These are phyloP conservation scores for Anabacerthia variegaticeps DNA, from an alignment of 2,797 vertebrate species.

Conservation along the genomic window DNA sequence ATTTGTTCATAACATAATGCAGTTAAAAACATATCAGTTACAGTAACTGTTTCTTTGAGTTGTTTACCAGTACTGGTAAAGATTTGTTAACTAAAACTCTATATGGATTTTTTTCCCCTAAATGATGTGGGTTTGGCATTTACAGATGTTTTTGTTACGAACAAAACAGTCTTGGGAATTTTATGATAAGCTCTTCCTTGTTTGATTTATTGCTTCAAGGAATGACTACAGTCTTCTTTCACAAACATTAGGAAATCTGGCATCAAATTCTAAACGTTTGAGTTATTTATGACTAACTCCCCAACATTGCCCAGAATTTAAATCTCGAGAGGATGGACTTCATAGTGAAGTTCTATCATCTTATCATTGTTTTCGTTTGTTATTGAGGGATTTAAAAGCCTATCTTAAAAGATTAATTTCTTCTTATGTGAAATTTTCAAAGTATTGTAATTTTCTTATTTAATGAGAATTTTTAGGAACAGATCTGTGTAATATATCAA, in stretches of 20 bases:
- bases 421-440: slow-evolving; percentile 4
- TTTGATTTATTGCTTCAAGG: slow-evolving; percentile 22
- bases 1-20: not conserved
- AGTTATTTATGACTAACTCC: slow-evolving; percentile 39
- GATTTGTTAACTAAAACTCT: not conserved
- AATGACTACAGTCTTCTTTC: not conserved
- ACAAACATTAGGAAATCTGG: slow-evolving; percentile 27
- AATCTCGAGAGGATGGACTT: not conserved
- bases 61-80: not conserved
- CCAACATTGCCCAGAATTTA: slow-evolving; percentile 3
- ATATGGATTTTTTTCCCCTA: not conserved
- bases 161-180: slow-evolving; percentile 8
- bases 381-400: slow-evolving; percentile 1
- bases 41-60: not conserved
- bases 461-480: slow-evolving; percentile 2
- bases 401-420: not conserved
- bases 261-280: not conserved
- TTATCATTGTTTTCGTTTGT: slow-evolving; percentile 22
- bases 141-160: slow-evolving; percentile 34
- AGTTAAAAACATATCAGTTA: not conserved
- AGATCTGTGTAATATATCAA: slow-evolving; percentile 19
- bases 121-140: not conserved
- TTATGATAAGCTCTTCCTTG: not conserved
- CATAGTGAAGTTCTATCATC: slow-evolving; percentile 16
- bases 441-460: slow-evolving; percentile 5